Conservation (phyloP, 2,888 invertebrate genomes). For the Ryuthela nishihirai region DNA sequence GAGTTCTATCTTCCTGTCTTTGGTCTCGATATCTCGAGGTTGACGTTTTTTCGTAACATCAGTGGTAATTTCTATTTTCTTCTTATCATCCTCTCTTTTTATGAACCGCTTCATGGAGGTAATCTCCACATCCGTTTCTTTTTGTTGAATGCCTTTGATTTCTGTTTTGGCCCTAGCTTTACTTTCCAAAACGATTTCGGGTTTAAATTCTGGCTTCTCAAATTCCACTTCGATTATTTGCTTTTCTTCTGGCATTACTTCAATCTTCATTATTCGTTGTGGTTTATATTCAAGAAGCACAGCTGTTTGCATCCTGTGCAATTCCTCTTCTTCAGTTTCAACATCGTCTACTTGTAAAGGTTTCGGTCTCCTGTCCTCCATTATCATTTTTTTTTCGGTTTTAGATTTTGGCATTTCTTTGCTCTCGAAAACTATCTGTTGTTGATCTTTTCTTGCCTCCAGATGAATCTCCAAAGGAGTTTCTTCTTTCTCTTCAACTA, state of each 20-base stretch:
- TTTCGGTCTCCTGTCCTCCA: slow-evolving; percentile 22
- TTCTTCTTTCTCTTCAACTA: slow-evolving; percentile 1
- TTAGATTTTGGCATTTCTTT: slow-evolving; percentile 14
- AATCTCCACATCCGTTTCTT: slow-evolving; percentile 19
- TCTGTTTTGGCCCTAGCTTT: slow-evolving; percentile 24
- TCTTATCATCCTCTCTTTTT: no score
- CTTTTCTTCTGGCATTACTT: slow-evolving; percentile 17
- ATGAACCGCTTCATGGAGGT: slow-evolving; percentile 12
- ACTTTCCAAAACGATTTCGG: slow-evolving; percentile 26
- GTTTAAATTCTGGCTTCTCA: slow-evolving; percentile 14
- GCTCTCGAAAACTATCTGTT: slow-evolving; percentile 4
- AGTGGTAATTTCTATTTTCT: no score
- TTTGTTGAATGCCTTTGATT: slow-evolving; percentile 6
- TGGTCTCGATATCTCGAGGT: not conserved
- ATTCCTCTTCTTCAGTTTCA: slow-evolving; percentile 13
- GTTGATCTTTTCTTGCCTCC: slow-evolving; percentile 4
- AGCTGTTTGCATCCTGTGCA: not conserved
- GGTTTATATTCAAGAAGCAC: slow-evolving; percentile 22
- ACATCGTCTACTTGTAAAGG: slow-evolving; percentile 1
- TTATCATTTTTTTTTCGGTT: slow-evolving; percentile 4
- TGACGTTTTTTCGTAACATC: not conserved
- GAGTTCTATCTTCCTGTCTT: slow-evolving; percentile 13
- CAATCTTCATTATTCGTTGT: slow-evolving; percentile 5
- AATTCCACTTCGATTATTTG: slow-evolving; percentile 4
- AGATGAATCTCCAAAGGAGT: slow-evolving; percentile 9